Conservation (phyloP, 2,888 invertebrate genomes). For the Argyresthia albistria region DNA sequence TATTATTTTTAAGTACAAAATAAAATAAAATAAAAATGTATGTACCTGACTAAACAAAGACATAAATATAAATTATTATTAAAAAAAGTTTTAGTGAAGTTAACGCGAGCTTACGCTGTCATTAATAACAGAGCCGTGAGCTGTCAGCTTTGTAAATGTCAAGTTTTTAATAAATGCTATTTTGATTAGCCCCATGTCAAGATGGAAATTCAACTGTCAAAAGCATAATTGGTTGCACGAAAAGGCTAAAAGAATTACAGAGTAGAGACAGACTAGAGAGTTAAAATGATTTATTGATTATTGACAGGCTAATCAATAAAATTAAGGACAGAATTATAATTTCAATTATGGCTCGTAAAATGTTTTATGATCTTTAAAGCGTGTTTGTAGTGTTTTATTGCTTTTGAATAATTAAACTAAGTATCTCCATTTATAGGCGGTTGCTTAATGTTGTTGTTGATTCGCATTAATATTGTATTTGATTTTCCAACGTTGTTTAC, state of each 20-base stretch:
- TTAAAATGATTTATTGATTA: not conserved
- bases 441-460: not conserved
- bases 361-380: conserved; percentile 4
- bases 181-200: conserved; percentile 75
- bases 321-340: conserved; percentile 5
- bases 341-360: conserved; percentile 6
- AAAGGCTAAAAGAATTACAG: conserved; percentile 40
- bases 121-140: conserved; percentile 68
- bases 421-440: not conserved
- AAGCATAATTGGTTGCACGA: conserved; percentile 69
- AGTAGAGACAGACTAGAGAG: not conserved
- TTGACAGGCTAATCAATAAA: not conserved
- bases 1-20: not conserved
- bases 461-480: not conserved
- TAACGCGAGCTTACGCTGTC: conserved; percentile 32
- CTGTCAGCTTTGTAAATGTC: conserved; percentile 67
- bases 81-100: conserved; percentile 41
- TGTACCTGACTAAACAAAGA: conserved; percentile 1
- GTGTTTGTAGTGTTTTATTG: conserved; percentile 6
- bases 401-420: conserved; percentile 3
- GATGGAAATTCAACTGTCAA: conserved; percentile 72
- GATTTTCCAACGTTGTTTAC: not conserved
- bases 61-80: conserved; percentile 24
- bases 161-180: conserved; percentile 68
- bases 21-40: not conserved